phyloP scores from a whole-genome alignment of 1,140 invertebrate genomes.

The Anagrus nilaparvatae region DNA sequence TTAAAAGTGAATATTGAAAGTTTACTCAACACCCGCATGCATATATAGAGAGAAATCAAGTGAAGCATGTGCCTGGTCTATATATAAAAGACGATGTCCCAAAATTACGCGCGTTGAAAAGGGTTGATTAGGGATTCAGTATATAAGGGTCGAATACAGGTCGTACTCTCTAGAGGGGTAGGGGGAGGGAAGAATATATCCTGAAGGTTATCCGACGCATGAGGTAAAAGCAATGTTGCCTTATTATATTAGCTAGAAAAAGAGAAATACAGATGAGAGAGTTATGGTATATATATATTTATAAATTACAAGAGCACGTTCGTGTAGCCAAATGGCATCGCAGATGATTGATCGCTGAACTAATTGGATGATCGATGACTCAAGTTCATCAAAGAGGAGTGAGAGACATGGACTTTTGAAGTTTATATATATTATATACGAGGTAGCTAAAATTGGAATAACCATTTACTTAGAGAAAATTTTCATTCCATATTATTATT shows the following conservation, averaged over 20 bases:
- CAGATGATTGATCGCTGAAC: constrained; percentile 37
- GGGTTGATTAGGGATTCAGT: constrained; percentile 43
- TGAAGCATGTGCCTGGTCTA: no score
- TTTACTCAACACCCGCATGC: no score
- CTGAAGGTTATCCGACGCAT: constrained; percentile 32
- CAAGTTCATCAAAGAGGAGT: constrained; percentile 37
- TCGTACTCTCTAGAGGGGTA: constrained; percentile 24
- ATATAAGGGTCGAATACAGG: constrained; percentile 37
- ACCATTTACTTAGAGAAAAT: constrained; percentile 6
- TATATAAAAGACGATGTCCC: constrained; percentile 21
- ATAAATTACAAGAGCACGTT: constrained; percentile 20
- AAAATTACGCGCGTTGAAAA: constrained; percentile 42
- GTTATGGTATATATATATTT: no score
- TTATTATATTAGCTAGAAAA: no score
- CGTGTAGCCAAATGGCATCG: constrained; percentile 34
- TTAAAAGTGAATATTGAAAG: no score
- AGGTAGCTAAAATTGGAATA: constrained; percentile 9
- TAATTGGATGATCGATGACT: constrained; percentile 44
- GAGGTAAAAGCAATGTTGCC: constrained; percentile 19
- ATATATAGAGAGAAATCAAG: constrained; percentile 16
- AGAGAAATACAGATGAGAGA: no score
- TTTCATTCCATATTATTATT: background rate
- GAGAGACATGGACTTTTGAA: no score
- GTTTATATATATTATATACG: no score
- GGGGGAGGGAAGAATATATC: constrained; percentile 15